Conservation (phyloP, 1,140 invertebrate species). For the Asbolus verrucosus region DNA sequence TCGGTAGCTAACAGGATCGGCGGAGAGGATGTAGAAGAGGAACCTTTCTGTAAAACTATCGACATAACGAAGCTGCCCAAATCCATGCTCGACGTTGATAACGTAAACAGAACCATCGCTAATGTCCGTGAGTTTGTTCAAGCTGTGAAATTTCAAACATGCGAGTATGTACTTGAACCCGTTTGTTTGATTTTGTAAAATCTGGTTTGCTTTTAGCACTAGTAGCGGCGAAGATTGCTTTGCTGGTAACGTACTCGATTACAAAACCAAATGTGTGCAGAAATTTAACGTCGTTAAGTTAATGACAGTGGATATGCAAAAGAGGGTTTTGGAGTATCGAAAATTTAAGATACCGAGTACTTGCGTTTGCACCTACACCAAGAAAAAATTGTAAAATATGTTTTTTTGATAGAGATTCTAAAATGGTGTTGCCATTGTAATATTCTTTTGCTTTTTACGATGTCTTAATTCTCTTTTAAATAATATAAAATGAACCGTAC, state of each 20-base stretch:
- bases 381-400: neutral
- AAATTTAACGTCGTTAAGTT: slow-evolving; percentile 55
- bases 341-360: slow-evolving; percentile 56
- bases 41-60: slow-evolving; percentile 50
- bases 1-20: neutral
- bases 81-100: slow-evolving; percentile 42
- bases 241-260: slow-evolving; percentile 42
- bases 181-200: neutral
- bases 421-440: no score
- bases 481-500: no score
- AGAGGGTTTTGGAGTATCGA: slow-evolving; percentile 52
- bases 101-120: slow-evolving; percentile 48
- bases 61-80: slow-evolving; percentile 48
- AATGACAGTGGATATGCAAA: slow-evolving; percentile 41
- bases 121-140: slow-evolving; percentile 51
- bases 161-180: slow-evolving; percentile 49
- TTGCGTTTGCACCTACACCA: slow-evolving; percentile 51
- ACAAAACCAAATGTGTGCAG: slow-evolving; percentile 51
- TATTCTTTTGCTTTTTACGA: slow-evolving; percentile 26
- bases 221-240: slow-evolving; percentile 47
- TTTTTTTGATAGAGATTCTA: neutral
- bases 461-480: no score
- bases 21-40: slow-evolving; percentile 24
- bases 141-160: slow-evolving; percentile 52
- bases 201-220: slow-evolving; percentile 35